Conservation (phyloP, 2,888 invertebrate genomes). For the Dicyrtoma fusca region DNA sequence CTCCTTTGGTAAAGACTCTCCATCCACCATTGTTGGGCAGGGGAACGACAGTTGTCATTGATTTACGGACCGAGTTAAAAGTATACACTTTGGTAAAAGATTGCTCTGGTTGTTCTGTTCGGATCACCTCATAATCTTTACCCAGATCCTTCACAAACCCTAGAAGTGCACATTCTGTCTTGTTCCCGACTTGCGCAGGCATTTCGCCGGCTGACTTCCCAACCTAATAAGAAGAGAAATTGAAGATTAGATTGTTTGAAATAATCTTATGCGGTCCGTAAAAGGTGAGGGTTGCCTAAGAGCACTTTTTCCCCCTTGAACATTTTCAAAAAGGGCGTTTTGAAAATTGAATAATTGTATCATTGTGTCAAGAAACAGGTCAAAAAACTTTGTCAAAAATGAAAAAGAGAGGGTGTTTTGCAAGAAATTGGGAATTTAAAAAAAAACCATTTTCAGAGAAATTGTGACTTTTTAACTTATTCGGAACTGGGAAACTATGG, state of each 20-base stretch:
- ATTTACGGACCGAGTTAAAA: conserved; percentile 99
- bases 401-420: no score
- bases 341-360: no score
- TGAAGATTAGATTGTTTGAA: neutral
- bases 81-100: conserved; percentile 92
- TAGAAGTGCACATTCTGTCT: conserved; percentile 96
- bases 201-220: conserved; percentile 68
- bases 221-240: conserved; percentile 14
- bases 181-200: conserved; percentile 95
- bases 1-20: conserved; percentile 94
- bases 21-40: conserved; percentile 78
- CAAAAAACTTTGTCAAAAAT: no score
- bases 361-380: no score
- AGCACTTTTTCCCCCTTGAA: no score
- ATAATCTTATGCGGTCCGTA: neutral
- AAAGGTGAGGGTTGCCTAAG: no score
- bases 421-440: no score
- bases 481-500: no score
- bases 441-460: no score
- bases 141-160: conserved; percentile 90
- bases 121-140: conserved; percentile 87
- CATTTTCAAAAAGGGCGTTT: no score
- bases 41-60: conserved; percentile 96
- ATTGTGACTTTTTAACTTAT: no score
- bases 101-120: conserved; percentile 89